Evolutionary conservation across 2,113 vertebrate genomes (phyloP).

Genomic region (Ondatra zibethicus): DNA sequence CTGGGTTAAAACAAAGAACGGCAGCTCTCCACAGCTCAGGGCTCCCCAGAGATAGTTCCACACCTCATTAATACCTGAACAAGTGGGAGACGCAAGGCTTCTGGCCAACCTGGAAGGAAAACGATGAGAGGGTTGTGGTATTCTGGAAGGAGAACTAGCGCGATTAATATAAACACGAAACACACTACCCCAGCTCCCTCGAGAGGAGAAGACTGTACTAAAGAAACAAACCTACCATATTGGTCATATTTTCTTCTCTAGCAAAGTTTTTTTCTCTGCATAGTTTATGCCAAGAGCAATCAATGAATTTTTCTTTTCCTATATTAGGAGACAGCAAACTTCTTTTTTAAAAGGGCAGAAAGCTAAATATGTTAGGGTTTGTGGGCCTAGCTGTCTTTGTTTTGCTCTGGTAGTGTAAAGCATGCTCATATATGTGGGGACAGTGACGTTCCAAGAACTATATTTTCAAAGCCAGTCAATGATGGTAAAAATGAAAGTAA

Average conservation of each 20-base stretch:
- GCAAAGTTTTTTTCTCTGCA: background rate
- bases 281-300: slow-evolving; percentile 9
- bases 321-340: background rate
- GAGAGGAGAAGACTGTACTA: background rate
- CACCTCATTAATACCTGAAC: slow-evolving; percentile 39
- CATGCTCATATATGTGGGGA: background rate
- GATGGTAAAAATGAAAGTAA: background rate
- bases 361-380: background rate
- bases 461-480: background rate
- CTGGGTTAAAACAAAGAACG: background rate
- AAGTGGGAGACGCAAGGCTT: background rate
- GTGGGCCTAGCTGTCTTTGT: background rate
- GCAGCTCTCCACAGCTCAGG: slow-evolving; percentile 11
- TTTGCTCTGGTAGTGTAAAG: background rate
- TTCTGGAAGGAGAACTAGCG: background rate
- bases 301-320: background rate
- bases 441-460: background rate
- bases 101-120: slow-evolving; percentile 27
- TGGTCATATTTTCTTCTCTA: background rate
- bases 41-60: background rate
- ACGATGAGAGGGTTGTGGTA: slow-evolving; percentile 12
- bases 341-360: background rate
- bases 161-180: background rate
- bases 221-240: background rate
- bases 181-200: background rate